Conservation (phyloP, 92 coral and sea anemone species). For the Porites lobata region DNA sequence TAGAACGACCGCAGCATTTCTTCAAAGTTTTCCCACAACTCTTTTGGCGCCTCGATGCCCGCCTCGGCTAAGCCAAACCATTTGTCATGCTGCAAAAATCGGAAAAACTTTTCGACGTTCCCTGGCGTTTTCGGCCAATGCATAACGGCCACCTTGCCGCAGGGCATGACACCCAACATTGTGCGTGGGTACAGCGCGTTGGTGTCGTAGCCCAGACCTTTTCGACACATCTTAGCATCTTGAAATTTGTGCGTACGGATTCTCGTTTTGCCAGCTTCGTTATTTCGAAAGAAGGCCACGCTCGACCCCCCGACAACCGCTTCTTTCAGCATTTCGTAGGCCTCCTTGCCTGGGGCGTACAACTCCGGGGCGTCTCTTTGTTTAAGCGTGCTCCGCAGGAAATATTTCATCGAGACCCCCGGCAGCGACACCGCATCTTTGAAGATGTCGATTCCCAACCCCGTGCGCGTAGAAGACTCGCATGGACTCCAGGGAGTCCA, state of each 20-base stretch:
- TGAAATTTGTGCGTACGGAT: not conserved
- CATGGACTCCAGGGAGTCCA: slow-evolving; percentile 13
- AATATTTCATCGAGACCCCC: too few species aligned
- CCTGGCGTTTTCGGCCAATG: not conserved
- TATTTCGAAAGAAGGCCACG: not conserved
- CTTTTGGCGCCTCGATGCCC: too few species aligned
- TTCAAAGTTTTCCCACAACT: too few species aligned
- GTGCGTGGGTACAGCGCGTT: not conserved
- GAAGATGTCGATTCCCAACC: not conserved
- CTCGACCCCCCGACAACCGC: not conserved
- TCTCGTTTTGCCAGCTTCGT: not conserved
- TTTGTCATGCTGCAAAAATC: too few species aligned
- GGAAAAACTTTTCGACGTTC: too few species aligned
- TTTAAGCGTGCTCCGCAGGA: not conserved
- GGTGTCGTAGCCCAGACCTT: too few species aligned
- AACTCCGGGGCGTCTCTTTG: not conserved
- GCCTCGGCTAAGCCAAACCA: too few species aligned
- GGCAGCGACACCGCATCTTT: slow-evolving; percentile 1
- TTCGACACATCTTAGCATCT: not conserved
- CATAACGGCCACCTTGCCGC: not conserved
- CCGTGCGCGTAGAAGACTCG: not conserved
- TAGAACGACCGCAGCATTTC: too few species aligned
- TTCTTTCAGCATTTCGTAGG: not conserved
- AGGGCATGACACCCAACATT: not conserved
- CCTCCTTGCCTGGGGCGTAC: not conserved